These are phyloP conservation scores for Steinernema scapterisci DNA, from an alignment of 2,888 invertebrate genomes.

Conservation along the genomic window DNA sequence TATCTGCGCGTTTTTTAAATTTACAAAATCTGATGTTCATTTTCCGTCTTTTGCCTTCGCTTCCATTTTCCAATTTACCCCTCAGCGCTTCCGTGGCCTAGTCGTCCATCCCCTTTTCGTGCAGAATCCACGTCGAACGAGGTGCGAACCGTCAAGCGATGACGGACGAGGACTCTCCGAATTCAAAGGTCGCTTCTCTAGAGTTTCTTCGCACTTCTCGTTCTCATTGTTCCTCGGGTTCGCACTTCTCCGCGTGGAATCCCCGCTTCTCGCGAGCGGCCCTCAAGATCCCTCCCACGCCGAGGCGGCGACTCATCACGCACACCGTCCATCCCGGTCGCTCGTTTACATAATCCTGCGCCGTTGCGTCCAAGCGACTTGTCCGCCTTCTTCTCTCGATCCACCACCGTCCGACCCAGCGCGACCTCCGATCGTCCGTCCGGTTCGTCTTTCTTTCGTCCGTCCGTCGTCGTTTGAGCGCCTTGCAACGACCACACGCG, in stretches of 20 bases:
- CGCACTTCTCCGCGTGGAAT: slow-evolving; percentile 7
- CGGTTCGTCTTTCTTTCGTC: neutral
- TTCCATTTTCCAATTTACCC: neutral
- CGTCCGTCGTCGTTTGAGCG: slow-evolving; percentile 19
- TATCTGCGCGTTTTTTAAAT: too few species aligned
- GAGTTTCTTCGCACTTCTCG: neutral
- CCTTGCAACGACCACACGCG: slow-evolving; percentile 7
- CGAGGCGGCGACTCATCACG: slow-evolving; percentile 19
- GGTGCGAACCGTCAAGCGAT: neutral
- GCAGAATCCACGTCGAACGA: neutral
- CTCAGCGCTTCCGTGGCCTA: neutral
- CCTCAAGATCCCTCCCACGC: slow-evolving; percentile 23
- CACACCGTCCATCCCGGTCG: neutral
- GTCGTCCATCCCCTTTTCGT: neutral
- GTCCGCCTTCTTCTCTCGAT: neutral
- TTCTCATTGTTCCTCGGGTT: neutral
- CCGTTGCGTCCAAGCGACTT: slow-evolving; percentile 2
- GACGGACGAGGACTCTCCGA: too few species aligned
- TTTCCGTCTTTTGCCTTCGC: neutral
- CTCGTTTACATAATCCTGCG: neutral
- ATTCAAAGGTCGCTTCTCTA: neutral
- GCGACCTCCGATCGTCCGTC: neutral
- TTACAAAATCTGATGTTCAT: too few species aligned
- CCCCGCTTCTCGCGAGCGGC: neutral
- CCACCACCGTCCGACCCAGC: neutral